phyloP scores from a whole-genome alignment of 1,140 invertebrate species.

The Bilobella aurantiaca region DNA sequence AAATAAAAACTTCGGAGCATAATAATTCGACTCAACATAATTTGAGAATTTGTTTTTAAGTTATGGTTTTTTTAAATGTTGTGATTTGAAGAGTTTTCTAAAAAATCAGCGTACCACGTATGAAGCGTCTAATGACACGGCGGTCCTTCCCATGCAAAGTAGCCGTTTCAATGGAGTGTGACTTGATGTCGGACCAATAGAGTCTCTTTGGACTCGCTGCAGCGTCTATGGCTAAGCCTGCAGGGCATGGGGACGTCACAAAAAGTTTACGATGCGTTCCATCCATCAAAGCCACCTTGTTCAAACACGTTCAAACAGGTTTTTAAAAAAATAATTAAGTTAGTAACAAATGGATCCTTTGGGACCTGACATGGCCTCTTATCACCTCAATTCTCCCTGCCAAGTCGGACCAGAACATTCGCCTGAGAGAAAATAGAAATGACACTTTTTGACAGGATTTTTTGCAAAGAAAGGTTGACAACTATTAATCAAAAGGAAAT shows the following conservation, averaged over 20 bases:
- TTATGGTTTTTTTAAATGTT: no score
- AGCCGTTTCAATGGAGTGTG: slow-evolving; percentile 62
- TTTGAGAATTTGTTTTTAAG: slow-evolving; percentile 10
- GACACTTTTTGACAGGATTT: slow-evolving; percentile 10
- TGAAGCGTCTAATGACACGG: slow-evolving; percentile 48
- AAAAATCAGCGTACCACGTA: slow-evolving; percentile 37
- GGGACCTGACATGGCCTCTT: no score
- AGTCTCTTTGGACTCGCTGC: slow-evolving; percentile 47
- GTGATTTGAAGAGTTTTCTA: no score
- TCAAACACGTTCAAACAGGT: no score
- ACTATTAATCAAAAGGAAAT: slow-evolving; percentile 6
- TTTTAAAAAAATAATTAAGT: no score
- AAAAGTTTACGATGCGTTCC: slow-evolving; percentile 50
- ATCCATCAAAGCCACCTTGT: slow-evolving; percentile 54
- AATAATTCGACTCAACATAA: no score
- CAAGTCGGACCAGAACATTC: slow-evolving; percentile 43
- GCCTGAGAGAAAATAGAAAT: slow-evolving; percentile 24
- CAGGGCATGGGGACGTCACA: slow-evolving; percentile 51
- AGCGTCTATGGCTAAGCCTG: slow-evolving; percentile 58
- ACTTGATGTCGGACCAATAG: slow-evolving; percentile 65
- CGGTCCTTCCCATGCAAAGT: slow-evolving; percentile 63
- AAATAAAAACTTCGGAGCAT: no score
- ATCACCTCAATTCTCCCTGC: slow-evolving; percentile 51
- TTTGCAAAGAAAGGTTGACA: slow-evolving; percentile 5
- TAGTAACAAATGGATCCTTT: no score